phyloP scores from a whole-genome alignment of 2,113 vertebrate species.

The Brienomyrus longianalis region DNA sequence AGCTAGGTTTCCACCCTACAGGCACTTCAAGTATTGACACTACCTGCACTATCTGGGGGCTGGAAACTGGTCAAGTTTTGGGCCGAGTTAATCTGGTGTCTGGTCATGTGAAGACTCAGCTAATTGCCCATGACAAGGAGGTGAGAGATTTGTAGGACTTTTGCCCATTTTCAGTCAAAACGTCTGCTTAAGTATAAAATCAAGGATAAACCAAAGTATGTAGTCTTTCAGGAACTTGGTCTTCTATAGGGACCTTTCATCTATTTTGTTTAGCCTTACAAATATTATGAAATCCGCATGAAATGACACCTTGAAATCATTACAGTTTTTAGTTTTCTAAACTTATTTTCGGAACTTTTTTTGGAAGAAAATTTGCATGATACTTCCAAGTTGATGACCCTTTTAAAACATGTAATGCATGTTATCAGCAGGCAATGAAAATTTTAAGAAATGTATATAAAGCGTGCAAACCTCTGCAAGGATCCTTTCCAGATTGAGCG shows the following conservation, averaged over 20 bases:
- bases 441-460: neutral
- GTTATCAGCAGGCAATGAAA: neutral
- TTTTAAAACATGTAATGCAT: neutral
- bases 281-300: neutral
- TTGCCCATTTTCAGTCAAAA: neutral
- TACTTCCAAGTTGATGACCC: neutral
- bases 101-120: constrained; percentile 95
- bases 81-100: constrained; percentile 95
- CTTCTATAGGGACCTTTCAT: neutral
- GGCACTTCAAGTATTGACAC: constrained; percentile 98
- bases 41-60: constrained; percentile 95
- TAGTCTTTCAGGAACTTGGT: neutral
- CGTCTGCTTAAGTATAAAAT: neutral
- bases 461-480: neutral
- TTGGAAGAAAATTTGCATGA: neutral
- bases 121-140: constrained; percentile 98
- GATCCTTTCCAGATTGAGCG: neutral
- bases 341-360: neutral
- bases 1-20: constrained; percentile 37
- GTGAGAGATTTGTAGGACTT: constrained; percentile 45
- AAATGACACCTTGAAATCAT: neutral
- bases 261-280: neutral
- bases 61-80: constrained; percentile 91
- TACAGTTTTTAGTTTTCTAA: neutral
- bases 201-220: neutral